Evolutionary conservation across 1,140 invertebrate species (phyloP), one percentile per base, ranked within the genome.

Genomic region (Papilio polytes): DNA sequence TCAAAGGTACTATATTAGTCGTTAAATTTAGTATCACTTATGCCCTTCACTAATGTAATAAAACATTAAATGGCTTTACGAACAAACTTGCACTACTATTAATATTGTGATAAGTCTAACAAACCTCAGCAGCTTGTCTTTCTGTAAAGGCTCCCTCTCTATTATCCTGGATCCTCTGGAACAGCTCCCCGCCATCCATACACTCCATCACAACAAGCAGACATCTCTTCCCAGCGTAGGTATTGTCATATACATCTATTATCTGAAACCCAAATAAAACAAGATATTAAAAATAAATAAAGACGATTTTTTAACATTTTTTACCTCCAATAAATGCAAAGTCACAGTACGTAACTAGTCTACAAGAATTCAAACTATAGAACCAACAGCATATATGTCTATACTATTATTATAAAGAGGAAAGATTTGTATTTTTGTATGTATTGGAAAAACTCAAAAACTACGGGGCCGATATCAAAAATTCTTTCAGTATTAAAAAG

Each of bases 141-240:
- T 99, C 99, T 20, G 98, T 99, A 92, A 99, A 99, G 56, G 98
- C 98, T 66, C 97, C 97, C 87, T 99, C 98, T 81, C 98, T 97
- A 89, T 98, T 96, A 79, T 99, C 98, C 96, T 99, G 98, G 93
- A 99, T 99, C 90, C 98, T 96, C 90, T 98, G 98, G 94, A 99
- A 99, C 46, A 99, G 95, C 93, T 99, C 99, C 3, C 99, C 99
- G 63, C 99, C 99, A 92, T 99, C 98, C 98, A 99, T 99, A 91
- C 98, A 99, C 96, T 99, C 99, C 98, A 99, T 99, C 12, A 99
- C 97, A 63, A 99, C 98, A 10, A 99, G 96, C 4, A 99, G 95
- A 95, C 99, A 99, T 90, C 98, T 97, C 83, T 98, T 97, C 4
- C 97, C 98, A 84, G 97, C 97, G 90, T 99, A 99, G 13, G 97